These are phyloP conservation scores for Cyanoderma ruficeps DNA, from an alignment of 2,113 vertebrate species.

Conservation along the genomic window DNA sequence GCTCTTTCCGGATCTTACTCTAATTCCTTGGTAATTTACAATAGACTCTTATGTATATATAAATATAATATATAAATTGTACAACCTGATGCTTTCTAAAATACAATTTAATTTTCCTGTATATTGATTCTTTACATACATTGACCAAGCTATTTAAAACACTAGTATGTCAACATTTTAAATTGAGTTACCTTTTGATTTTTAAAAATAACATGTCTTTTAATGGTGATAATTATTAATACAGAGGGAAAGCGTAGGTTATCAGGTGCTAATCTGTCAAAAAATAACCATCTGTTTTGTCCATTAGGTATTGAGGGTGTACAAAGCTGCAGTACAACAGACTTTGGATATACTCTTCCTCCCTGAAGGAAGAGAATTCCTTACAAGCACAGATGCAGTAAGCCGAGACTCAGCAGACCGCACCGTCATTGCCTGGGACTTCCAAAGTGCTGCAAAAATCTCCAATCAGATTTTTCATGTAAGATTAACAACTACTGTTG, in stretches of 20 bases:
- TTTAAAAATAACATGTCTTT: neutral
- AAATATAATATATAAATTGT: neutral
- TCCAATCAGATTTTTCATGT: slow-evolving; percentile 99
- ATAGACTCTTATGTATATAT: neutral
- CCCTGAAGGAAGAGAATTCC: slow-evolving; percentile 83
- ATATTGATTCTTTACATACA: neutral
- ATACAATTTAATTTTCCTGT: neutral
- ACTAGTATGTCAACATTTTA: neutral
- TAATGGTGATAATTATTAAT: neutral
- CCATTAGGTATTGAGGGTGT: slow-evolving; percentile 83
- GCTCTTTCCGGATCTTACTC: neutral
- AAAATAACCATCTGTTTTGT: neutral
- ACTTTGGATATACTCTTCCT: slow-evolving; percentile 93
- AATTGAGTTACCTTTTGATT: neutral
- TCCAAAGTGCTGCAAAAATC: slow-evolving; percentile 87
- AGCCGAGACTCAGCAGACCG: slow-evolving; percentile 96
- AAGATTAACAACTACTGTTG: slow-evolving; percentile 35
- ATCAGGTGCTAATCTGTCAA: neutral
- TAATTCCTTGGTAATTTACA: neutral
- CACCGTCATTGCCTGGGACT: slow-evolving; percentile 95
- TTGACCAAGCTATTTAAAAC: neutral
- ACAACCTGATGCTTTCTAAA: neutral
- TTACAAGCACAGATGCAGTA: slow-evolving; percentile 91
- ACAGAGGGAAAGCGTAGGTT: neutral
- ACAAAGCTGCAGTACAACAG: slow-evolving; percentile 92